Base-by-base conservation (phyloP, 1,140 invertebrate genomes). In the Drosophila nigrodunni region DNA sequence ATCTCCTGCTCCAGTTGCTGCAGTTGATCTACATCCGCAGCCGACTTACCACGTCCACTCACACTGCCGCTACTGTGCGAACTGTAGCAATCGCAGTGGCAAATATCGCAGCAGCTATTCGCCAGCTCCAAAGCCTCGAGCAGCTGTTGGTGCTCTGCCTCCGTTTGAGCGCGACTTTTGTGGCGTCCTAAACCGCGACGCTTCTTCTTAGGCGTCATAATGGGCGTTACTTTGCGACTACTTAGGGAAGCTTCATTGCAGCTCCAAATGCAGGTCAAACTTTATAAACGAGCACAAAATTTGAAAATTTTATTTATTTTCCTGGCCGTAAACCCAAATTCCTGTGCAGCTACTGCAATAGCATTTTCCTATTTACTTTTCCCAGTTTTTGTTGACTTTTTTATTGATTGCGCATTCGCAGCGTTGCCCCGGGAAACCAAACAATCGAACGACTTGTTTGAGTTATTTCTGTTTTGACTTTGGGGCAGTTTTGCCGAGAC, bases 61-160 rank as follows among this genome's bases (percentile, higher is more conserved):
- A 15, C 67, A 18, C 59, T 72, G 43, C 72, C 47, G 72, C 89
- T 83, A 44, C 85, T 80, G 64, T 92, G 91, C 21, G 90, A 87
- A 50, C 82, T 91, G 47, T 92, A 92, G 35, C 91, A 92, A 66
- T 92, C 90, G 58, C 91, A 92, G 57, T 92, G 91, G 44, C 91
- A 92, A 57, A 92, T 91, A 18, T 91, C 88, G 54, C 91, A 92
- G 55, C 91, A 92, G 65, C 82, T 92, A 44, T 90, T 79, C 10
- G 50, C 59, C 47, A 92, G 71, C n/a, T 86, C 90, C 65, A 92
- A 49, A 46, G 76, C 55, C n/a, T 75, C 72, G 8, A 92, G 69
- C 43, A 89, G 69, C 41, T 76, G 71, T 11, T 79, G 54, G 41
- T 92, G 90, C 50, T 90, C 69, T 34, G 73, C 86, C 58, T 75